Conservation (phyloP, 1,140 invertebrate genomes). For the Drosophila bocki region DNA sequence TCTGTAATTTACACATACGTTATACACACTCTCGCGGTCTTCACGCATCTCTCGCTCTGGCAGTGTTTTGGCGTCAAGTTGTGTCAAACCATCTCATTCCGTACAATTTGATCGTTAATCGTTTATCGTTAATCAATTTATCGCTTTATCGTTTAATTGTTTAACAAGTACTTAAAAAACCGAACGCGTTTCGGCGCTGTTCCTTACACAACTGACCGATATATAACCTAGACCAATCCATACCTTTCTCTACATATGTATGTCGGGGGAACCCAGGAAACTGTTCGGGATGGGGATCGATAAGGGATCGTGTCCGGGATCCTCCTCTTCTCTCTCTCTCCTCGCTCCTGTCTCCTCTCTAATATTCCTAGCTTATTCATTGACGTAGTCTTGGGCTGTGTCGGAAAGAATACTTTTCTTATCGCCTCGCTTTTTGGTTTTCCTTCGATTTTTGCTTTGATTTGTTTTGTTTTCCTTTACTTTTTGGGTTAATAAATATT, state of each 20-base stretch:
- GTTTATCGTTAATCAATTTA: slow-evolving; percentile 45
- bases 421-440: slow-evolving; percentile 21
- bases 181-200: slow-evolving; percentile 48
- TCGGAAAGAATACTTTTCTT: slow-evolving; percentile 28
- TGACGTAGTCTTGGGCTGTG: slow-evolving; percentile 31
- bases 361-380: slow-evolving; percentile 29
- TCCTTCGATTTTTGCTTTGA: slow-evolving; percentile 17
- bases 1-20: slow-evolving; percentile 70
- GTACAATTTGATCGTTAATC: slow-evolving; percentile 77
- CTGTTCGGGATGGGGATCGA: slow-evolving; percentile 10
- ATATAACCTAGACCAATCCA: slow-evolving; percentile 33
- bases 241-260: slow-evolving; percentile 8
- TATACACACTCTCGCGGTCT: slow-evolving; percentile 59
- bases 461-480: slow-evolving; percentile 28
- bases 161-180: slow-evolving; percentile 71
- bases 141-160: slow-evolving; percentile 38
- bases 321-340: background rate
- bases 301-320: background rate
- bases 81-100: slow-evolving; percentile 83
- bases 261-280: slow-evolving; percentile 15
- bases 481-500: slow-evolving; percentile 65
- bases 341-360: background rate
- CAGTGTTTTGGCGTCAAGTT: slow-evolving; percentile 85
- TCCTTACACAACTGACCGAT: slow-evolving; percentile 40
- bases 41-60: slow-evolving; percentile 74